A percentile compares a stretch with the other conserved stretches of the same genome.
Conservation (phyloP, 2,888 invertebrate species). For the Leptinotarsa juncta region DNA sequence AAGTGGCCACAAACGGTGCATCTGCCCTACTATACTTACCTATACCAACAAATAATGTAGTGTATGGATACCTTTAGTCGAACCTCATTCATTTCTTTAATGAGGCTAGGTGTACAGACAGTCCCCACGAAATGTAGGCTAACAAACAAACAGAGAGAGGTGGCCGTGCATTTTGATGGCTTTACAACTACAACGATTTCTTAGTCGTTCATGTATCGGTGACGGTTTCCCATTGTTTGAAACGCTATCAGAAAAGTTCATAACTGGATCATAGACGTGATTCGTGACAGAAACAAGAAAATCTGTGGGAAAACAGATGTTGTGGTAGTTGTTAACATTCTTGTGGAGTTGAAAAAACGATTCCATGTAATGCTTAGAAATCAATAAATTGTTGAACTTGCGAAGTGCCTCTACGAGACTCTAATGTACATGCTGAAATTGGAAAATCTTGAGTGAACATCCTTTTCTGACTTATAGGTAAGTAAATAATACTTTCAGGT, state of each 20-base stretch:
- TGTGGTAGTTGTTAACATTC: background rate
- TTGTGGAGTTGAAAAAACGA: background rate
- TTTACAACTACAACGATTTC: slow-evolving; percentile 29
- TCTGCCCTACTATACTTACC: too few relatives aligned
- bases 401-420: background rate
- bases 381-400: background rate
- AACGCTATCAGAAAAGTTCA: background rate
- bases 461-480: background rate
- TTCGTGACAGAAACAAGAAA: background rate
- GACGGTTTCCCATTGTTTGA: background rate
- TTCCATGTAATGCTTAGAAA: background rate
- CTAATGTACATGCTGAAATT: background rate
- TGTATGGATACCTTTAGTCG: slow-evolving; percentile 23
- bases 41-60: background rate
- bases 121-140: slow-evolving; percentile 38
- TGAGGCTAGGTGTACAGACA: slow-evolving; percentile 35
- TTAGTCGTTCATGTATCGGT: slow-evolving; percentile 32
- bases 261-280: slow-evolving; percentile 1
- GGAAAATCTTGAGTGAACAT: background rate
- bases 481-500: too few relatives aligned
- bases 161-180: slow-evolving; percentile 33
- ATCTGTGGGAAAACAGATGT: background rate
- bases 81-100: slow-evolving; percentile 28
- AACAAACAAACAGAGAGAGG: slow-evolving; percentile 30
- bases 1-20: too few relatives aligned